Conservation (phyloP, 2,113 vertebrate species). For the Brachirus orientalis region DNA sequence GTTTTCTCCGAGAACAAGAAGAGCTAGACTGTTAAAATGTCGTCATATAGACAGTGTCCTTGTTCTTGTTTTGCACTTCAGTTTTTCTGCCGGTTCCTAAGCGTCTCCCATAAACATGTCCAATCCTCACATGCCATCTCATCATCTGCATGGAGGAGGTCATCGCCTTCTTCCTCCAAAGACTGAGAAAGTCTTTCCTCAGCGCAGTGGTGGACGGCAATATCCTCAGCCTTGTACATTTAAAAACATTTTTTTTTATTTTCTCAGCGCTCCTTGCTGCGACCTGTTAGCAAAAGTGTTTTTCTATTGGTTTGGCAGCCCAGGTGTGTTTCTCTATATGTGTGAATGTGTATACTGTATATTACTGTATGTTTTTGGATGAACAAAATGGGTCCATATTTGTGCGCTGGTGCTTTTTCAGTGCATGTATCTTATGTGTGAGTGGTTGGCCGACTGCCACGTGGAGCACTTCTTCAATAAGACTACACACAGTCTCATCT, state of each 20-base stretch:
- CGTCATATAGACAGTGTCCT: slow-evolving; percentile 30
- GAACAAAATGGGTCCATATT: slow-evolving; percentile 39
- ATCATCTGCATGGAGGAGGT: slow-evolving; percentile 6
- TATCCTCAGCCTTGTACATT: slow-evolving; percentile 41
- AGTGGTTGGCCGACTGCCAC: too few species aligned
- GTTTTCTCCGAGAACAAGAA: slow-evolving; percentile 6
- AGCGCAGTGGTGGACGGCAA: slow-evolving; percentile 31
- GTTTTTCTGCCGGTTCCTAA: slow-evolving; percentile 28
- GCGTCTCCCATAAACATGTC: too few species aligned
- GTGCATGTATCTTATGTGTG: slow-evolving; percentile 52
- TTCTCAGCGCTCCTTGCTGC: slow-evolving; percentile 55
- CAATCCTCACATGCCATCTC: slow-evolving; percentile 34
- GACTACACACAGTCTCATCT: slow-evolving; percentile 4
- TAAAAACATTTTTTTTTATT: too few species aligned
- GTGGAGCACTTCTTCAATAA: too few species aligned
- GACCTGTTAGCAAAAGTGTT: slow-evolving; percentile 37
- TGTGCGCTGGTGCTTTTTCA: slow-evolving; percentile 52
- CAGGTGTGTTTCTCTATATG: slow-evolving; percentile 37
- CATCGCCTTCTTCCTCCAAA: too few species aligned
- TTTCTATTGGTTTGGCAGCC: slow-evolving; percentile 58
- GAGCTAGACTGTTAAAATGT: too few species aligned
- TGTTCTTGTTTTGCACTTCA: slow-evolving; percentile 48
- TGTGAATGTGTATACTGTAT: slow-evolving; percentile 52
- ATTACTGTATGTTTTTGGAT: slow-evolving; percentile 44
- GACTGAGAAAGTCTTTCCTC: too few species aligned